A percentile compares a stretch with the other conserved stretches of the same genome.
These are phyloP conservation scores for rabbit (Oryctolagus cuniculus) DNA, from an alignment of 2,113 vertebrate genomes.

Conservation along the genomic window DNA sequence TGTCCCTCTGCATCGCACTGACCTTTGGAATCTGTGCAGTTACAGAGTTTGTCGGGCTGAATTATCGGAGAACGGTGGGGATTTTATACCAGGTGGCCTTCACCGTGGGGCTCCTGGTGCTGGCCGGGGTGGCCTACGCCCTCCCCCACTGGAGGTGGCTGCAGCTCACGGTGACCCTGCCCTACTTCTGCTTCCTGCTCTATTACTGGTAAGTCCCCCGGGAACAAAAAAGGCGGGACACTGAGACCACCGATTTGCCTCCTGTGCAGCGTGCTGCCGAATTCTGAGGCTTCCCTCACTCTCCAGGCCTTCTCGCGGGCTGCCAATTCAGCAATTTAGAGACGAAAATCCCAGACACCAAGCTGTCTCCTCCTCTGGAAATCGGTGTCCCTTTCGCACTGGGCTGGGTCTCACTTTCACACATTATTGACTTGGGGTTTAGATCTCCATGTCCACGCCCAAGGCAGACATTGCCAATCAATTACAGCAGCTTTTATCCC, in stretches of 20 bases:
- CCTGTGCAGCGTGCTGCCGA: neutral
- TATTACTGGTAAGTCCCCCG: slow-evolving; percentile 87
- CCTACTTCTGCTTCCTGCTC: slow-evolving; percentile 87
- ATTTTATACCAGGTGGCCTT: slow-evolving; percentile 88
- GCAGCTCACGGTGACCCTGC: slow-evolving; percentile 87
- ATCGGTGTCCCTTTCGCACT: slow-evolving; percentile 5
- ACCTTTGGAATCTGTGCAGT: slow-evolving; percentile 78
- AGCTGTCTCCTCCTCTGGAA: neutral
- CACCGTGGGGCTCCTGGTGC: slow-evolving; percentile 85
- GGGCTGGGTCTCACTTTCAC: neutral
- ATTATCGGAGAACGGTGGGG: slow-evolving; percentile 87
- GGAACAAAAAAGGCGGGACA: neutral
- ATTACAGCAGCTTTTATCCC: neutral
- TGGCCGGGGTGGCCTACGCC: slow-evolving; percentile 84
- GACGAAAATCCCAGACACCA: neutral
- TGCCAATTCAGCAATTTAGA: neutral
- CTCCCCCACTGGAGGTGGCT: slow-evolving; percentile 90
- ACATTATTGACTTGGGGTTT: neutral
- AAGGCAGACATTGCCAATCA: slow-evolving; percentile 2
- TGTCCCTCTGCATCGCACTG: fast-evolving
- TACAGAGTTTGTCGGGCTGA: slow-evolving; percentile 87
- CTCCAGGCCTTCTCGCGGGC: neutral
- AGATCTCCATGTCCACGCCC: neutral
- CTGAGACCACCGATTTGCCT: too few species aligned
- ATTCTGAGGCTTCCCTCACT: neutral